phyloP scores from a whole-genome alignment of 2,797 vertebrate species.

The Rhinogobio ventralis region DNA sequence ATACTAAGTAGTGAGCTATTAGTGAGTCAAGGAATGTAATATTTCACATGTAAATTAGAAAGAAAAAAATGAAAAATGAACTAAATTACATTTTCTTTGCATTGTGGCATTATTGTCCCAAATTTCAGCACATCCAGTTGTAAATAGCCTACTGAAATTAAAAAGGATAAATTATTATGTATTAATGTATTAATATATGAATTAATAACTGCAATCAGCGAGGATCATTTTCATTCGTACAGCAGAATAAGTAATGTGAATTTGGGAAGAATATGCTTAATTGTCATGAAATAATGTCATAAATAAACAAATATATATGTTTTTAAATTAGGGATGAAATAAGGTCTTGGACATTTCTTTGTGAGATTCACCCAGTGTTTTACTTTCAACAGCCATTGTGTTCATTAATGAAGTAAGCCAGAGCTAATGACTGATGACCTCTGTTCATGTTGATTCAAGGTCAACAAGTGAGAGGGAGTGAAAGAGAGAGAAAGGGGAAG shows the following conservation, averaged over 20 bases:
- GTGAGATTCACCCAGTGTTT: not conserved
- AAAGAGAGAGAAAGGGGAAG: not conserved
- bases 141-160: not conserved
- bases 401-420: not conserved
- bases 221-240: not conserved
- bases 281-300: too few species aligned
- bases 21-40: not conserved
- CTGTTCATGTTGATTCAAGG: not conserved
- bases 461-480: not conserved
- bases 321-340: not conserved
- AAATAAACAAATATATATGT: too few species aligned
- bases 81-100: not conserved
- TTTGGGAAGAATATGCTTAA: not conserved
- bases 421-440: not conserved
- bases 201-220: not conserved
- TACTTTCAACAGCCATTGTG: not conserved
- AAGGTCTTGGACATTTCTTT: not conserved
- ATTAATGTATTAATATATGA: not conserved
- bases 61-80: not conserved
- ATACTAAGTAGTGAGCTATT: not conserved
- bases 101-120: not conserved
- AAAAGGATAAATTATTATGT: not conserved
- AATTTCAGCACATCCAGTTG: not conserved
- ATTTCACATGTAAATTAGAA: not conserved
- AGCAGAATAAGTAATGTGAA: not conserved